Conservation (phyloP, 2,113 vertebrate species). For the Ciconia stormi region DNA sequence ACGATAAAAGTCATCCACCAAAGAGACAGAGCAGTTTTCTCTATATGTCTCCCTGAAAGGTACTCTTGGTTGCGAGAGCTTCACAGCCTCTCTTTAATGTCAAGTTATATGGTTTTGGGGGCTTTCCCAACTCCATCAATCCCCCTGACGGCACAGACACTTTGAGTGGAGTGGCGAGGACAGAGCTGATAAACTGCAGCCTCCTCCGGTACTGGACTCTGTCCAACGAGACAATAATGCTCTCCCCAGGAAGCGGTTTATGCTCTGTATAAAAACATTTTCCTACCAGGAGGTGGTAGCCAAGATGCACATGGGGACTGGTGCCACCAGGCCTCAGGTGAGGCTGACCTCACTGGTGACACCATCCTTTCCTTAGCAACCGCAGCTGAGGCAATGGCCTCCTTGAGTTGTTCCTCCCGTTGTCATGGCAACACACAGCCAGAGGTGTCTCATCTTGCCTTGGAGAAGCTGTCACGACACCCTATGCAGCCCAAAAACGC, state of each 20-base stretch:
- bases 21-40: constrained; percentile 13
- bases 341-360: background rate
- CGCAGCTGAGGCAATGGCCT: fast-evolving
- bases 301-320: background rate
- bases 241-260: background rate
- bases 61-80: constrained; percentile 19
- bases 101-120: constrained; percentile 61
- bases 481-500: fast-evolving
- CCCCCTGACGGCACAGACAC: constrained; percentile 6
- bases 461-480: background rate
- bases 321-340: background rate
- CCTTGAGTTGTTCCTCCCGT: fast-evolving
- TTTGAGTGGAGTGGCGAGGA: constrained; percentile 53
- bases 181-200: constrained; percentile 53
- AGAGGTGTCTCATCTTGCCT: background rate
- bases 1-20: constrained; percentile 34
- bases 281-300: constrained; percentile 41
- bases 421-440: fast-evolving
- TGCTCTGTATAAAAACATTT: background rate
- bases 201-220: constrained; percentile 12
- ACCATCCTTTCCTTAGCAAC: background rate
- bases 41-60: constrained; percentile 4
- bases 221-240: constrained; percentile 19
- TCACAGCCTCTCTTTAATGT: constrained; percentile 34
- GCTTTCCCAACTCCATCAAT: constrained; percentile 55